phyloP scores from a whole-genome alignment of 2,113 vertebrate species.

The Tachysurus fulvidraco region DNA sequence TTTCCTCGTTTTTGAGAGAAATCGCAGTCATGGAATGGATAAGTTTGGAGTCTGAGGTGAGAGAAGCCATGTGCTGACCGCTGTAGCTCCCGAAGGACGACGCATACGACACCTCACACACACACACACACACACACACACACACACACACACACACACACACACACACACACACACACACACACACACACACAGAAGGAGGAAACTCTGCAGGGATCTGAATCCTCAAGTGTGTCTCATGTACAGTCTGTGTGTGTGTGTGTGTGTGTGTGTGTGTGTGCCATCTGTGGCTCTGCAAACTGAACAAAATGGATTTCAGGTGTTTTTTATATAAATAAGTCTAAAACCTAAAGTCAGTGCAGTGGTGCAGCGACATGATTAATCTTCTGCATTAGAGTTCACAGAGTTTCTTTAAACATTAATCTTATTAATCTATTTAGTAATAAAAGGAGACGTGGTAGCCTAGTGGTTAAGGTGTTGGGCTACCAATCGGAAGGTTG shows the following conservation, averaged over 20 bases:
- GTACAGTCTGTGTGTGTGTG: background rate
- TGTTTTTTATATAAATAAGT: background rate
- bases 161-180: too few relatives aligned
- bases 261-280: background rate
- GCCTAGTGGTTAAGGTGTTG: too few relatives aligned
- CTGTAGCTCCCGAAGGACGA: slow-evolving; percentile 24
- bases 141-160: slow-evolving; percentile 24
- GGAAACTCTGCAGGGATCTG: slow-evolving; percentile 45
- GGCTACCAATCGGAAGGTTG: too few relatives aligned
- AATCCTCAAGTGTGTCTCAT: slow-evolving; percentile 11
- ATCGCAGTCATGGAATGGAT: background rate
- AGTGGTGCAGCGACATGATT: background rate
- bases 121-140: slow-evolving; percentile 27
- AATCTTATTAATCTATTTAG: too few relatives aligned
- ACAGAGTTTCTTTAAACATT: background rate
- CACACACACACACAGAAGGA: slow-evolving; percentile 1
- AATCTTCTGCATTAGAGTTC: background rate
- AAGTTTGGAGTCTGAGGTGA: slow-evolving; percentile 38
- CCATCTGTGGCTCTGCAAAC: slow-evolving; percentile 39
- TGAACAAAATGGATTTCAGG: background rate
- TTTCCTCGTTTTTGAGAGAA: background rate
- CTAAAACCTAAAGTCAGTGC: background rate
- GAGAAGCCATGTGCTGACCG: slow-evolving; percentile 48
- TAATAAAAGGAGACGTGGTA: too few relatives aligned
- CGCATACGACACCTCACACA: slow-evolving; percentile 38